Evolutionary conservation across 2,113 vertebrate species (phyloP), one percentile per base, ranked within the genome.

Genomic region (Hirundichthys speculiger): DNA sequence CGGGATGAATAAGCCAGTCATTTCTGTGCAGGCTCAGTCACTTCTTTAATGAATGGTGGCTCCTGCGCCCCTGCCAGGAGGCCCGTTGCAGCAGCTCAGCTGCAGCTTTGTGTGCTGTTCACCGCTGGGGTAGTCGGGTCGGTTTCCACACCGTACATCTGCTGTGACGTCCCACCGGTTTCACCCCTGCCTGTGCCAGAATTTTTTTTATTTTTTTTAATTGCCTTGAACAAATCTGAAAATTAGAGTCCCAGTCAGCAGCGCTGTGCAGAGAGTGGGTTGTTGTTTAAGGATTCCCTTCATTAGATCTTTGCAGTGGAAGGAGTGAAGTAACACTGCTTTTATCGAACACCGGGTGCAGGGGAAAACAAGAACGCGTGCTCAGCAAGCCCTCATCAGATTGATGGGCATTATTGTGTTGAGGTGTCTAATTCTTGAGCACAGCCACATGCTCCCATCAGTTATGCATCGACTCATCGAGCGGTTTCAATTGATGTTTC

Each of bases 1-100:
- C 41, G 47, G 53, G 69, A 56, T 64, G 68, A 75, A 65, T 61
- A 40, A 46, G 46, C 19, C 69, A 60, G 64, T 79, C 41, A 51
- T 64, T 46, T 68, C 39, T 9, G 72, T 71, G 55, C 50, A 53
- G 48, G 38, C 64, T 73, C 64, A 70, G 48, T 47, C 67, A 58
- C 77, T 73, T 41, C 72, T 68, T 58, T 54, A 49, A 67, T 79
- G 80, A 86, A 69, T 54, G 67, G 54, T 73, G 79, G 66, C 57
- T 64, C 58, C 50, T 73, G 56, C 50, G 64, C 12, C 38, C 52
- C 61, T 80, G 74, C 69, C 60, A 75, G 72, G 74, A 76, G 46
- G 55, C 63, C 19, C 56, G 69, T 64, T 42, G 50, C 59, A 46
- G 79, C 68, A 54, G 60, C 52, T 49, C 15, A 64, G 61, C 69